A percentile compares a stretch with the other conserved stretches of the same genome.
Conservation (phyloP, 2,797 vertebrate species). For the Rhinichthys osculus region DNA sequence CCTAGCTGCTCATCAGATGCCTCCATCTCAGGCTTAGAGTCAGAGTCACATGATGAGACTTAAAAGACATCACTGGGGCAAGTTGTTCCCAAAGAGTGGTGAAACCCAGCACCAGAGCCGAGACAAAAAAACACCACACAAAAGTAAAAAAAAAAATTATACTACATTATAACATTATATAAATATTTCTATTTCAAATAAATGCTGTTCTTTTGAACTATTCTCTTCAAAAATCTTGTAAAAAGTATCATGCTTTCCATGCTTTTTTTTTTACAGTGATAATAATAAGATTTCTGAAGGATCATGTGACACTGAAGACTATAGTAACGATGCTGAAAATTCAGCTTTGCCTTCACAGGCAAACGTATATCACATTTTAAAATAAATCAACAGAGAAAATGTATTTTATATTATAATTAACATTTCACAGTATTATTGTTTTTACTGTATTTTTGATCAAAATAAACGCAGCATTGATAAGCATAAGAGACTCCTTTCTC, state of each 20-base stretch:
- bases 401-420: no score
- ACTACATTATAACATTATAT: neutral
- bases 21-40: constrained; percentile 48
- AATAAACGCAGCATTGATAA: no score
- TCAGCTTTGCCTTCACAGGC: neutral
- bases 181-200: neutral
- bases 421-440: no score
- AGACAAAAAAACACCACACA: neutral
- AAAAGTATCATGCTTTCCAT: no score
- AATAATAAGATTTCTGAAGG: neutral
- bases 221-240: neutral
- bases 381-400: neutral
- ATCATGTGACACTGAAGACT: neutral
- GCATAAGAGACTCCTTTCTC: no score
- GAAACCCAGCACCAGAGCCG: neutral
- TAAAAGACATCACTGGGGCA: neutral
- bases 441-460: no score
- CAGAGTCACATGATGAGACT: constrained; percentile 14
- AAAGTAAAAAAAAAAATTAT: neutral
- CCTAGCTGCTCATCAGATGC: constrained; percentile 35
- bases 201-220: neutral
- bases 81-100: neutral
- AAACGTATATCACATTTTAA: neutral
- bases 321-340: no score
- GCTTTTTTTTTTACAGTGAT: neutral